Evolutionary conservation across 1,140 invertebrate genomes (phyloP).

Genomic region (Steinernema khuongi): DNA sequence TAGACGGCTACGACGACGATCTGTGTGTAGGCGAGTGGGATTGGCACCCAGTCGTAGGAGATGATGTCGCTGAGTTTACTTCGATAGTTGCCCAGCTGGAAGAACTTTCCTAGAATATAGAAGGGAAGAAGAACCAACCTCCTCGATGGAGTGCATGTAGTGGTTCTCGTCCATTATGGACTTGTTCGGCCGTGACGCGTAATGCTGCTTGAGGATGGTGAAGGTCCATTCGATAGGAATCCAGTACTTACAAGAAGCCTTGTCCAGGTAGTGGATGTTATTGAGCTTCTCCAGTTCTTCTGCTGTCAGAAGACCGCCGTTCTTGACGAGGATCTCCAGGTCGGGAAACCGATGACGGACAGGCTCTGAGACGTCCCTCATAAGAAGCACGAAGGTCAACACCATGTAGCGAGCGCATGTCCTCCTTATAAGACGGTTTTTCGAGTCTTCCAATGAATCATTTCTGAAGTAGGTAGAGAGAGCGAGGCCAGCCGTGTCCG

Average conservation of each 20-base stretch:
- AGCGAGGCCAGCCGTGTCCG: constrained; percentile 23
- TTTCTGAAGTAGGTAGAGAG: constrained; percentile 25
- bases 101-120: constrained; percentile 26
- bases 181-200: neutral
- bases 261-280: too few species aligned
- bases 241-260: constrained; percentile 27
- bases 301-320: constrained; percentile 5
- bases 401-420: constrained; percentile 34
- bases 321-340: constrained; percentile 23
- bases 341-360: constrained; percentile 29
- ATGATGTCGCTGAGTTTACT: constrained; percentile 27
- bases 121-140: constrained; percentile 1
- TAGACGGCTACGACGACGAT: constrained; percentile 22
- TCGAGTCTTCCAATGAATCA: neutral
- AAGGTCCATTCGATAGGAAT: constrained; percentile 36
- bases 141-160: constrained; percentile 23
- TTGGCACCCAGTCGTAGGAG: constrained; percentile 30
- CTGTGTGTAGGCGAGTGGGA: constrained; percentile 40
- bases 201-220: constrained; percentile 12
- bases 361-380: constrained; percentile 26
- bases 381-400: constrained; percentile 34
- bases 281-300: constrained; percentile 22
- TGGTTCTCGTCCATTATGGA: constrained; percentile 32
- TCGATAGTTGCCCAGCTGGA: constrained; percentile 25
- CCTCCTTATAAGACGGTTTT: constrained; percentile 20